Evolutionary conservation across 2,113 vertebrate genomes (phyloP), one percentile per base, ranked within the genome.

Genomic region (Corythaixoides concolor): DNA sequence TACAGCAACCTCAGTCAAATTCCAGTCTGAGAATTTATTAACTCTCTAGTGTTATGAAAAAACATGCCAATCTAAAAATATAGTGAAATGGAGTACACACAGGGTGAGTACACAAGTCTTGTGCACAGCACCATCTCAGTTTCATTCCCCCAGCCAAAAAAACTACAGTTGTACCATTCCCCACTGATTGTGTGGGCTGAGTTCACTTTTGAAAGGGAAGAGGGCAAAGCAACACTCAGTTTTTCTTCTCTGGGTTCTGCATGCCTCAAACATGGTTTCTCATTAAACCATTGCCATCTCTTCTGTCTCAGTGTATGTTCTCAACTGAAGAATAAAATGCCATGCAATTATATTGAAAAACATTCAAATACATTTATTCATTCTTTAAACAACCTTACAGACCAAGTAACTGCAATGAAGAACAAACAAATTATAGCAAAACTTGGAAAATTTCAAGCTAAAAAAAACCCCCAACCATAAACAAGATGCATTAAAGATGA

Each of bases 281-380:
- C 73, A 47, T n/a, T 32, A 58, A 86, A 52, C 22, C 32, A 55
- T 3, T 7, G 5, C 12, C 53, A 41, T 4, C 15, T 72, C 45
- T 53, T 56, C 73, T 17, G 28, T 41, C 53, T 45, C 77, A 26
- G 39, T 81, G 70, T 72, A 75, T 49, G 30, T 81, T 41, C n/a
- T 60, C 49, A 72, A 32, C 6, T 24, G 53, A 64, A 52, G 49
- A 94, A 81, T 0, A 16, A 81, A 93, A 56, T 19, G 49, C 22
- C 62, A 93, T 11, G 22, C 37, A 32, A 13, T 49, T 45, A 22
- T n/a, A 53, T 6, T 45, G 35, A 84, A 88, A 94, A 60, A 41
- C 23, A 79, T 58, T 85, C 45, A 66, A 43, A 75, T 20, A 4
- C 30, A 56, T 97, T 97, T 96, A 97, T 95, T 96, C 18, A 58